Evolutionary conservation across 2,113 vertebrate genomes (phyloP).

Genomic region (Thryonomys swinderianus): DNA sequence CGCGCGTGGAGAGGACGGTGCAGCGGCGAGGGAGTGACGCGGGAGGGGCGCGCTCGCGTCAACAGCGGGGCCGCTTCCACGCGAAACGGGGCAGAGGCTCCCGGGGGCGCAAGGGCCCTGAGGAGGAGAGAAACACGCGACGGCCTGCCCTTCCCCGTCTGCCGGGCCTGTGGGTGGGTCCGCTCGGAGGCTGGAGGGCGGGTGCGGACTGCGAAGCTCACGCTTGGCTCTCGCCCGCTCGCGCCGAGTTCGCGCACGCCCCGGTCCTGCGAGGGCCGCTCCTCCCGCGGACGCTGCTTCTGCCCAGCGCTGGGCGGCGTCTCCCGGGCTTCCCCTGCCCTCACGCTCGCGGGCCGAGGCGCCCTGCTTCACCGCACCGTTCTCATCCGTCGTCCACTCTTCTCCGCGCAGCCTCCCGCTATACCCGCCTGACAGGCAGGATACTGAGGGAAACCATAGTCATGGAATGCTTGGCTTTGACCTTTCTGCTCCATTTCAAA

Average conservation of each 20-base stretch:
- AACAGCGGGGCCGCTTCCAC: neutral
- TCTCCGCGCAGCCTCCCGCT: neutral
- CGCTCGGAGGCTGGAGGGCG: neutral
- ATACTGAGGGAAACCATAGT: neutral
- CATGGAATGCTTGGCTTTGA: neutral
- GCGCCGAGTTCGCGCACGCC: no score
- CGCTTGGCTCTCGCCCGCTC: no score
- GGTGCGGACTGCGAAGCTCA: no score
- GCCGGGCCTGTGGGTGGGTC: neutral
- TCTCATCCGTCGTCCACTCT: neutral
- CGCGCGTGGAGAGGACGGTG: accelerated
- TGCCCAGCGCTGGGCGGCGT: accelerated
- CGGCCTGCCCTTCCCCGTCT: neutral
- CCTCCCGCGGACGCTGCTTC: no score
- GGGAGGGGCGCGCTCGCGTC: neutral
- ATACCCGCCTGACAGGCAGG: neutral
- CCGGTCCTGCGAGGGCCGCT: no score
- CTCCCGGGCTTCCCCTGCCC: no score
- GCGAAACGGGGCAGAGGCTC: neutral
- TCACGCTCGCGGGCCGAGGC: no score
- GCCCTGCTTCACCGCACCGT: no score
- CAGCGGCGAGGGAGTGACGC: neutral
- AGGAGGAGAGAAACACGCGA: neutral
- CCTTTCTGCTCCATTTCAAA: neutral
- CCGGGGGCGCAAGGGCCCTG: neutral